These are phyloP conservation scores for Pituophis catenifer DNA, from an alignment of 2,113 vertebrate species.

Conservation along the genomic window DNA sequence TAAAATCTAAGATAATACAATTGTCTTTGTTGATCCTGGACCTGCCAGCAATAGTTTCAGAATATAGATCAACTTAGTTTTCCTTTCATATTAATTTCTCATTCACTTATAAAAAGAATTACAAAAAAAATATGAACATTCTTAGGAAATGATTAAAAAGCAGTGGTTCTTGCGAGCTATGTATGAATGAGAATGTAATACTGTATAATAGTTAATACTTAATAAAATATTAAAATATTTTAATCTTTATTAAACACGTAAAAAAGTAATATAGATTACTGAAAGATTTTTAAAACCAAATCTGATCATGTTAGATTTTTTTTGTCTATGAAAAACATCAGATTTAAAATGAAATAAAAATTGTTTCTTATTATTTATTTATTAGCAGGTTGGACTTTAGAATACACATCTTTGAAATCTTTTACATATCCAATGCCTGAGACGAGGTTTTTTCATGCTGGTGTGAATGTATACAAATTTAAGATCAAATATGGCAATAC, in stretches of 20 bases:
- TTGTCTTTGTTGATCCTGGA: background rate
- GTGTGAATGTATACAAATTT: constrained; percentile 79
- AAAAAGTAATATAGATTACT: background rate
- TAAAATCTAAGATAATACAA: constrained; percentile 1
- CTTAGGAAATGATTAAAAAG: background rate
- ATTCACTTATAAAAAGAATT: background rate
- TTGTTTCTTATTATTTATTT: constrained; percentile 8
- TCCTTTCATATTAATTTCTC: background rate
- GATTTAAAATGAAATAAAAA: background rate
- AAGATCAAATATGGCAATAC: constrained; percentile 77
- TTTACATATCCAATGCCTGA: constrained; percentile 79
- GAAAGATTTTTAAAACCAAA: background rate
- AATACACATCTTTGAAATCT: constrained; percentile 74
- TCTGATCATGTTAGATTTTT: background rate
- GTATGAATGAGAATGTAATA: background rate
- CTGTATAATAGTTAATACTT: background rate
- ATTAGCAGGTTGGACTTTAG: constrained; percentile 19
- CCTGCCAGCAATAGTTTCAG: background rate
- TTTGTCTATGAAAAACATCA: background rate
- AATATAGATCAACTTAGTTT: background rate
- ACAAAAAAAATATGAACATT: background rate
- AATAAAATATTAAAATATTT: background rate
- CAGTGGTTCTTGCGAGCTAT: background rate
- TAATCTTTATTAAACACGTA: background rate
- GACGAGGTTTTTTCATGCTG: constrained; percentile 81